phyloP scores from a whole-genome alignment of 2,113 vertebrate species.

The Pangasianodon gigas region DNA sequence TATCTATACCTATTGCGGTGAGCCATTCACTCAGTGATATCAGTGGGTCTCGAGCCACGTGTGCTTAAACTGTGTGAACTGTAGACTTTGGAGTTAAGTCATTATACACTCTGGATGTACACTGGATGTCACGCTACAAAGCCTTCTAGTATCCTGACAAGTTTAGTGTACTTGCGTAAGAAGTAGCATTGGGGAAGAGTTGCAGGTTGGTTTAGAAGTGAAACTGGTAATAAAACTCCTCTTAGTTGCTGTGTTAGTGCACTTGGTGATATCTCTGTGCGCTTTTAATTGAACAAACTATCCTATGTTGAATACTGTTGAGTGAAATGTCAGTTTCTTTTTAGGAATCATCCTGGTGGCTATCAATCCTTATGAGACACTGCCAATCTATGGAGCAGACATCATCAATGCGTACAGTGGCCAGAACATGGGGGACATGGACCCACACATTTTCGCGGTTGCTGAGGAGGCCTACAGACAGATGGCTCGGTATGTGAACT shows the following conservation, averaged over 20 bases:
- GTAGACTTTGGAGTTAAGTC: slow-evolving; percentile 68
- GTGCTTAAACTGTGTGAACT: not conserved
- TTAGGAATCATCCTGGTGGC: slow-evolving; percentile 95
- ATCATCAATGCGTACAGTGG: slow-evolving; percentile 97
- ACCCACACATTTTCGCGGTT: slow-evolving; percentile 97
- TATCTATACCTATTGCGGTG: slow-evolving; percentile 98
- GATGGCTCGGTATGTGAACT: slow-evolving; percentile 87
- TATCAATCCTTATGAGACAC: slow-evolving; percentile 94
- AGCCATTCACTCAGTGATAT: not conserved
- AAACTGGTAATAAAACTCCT: not conserved
- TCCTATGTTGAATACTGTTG: not conserved
- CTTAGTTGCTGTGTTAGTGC: not conserved
- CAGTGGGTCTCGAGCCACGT: not conserved
- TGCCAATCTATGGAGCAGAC: slow-evolving; percentile 93
- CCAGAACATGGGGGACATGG: slow-evolving; percentile 98
- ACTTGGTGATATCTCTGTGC: not conserved
- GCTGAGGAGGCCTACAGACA: slow-evolving; percentile 96
- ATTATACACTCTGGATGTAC: slow-evolving; percentile 39
- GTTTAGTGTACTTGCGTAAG: not conserved
- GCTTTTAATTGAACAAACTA: not conserved
- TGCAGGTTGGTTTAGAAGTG: not conserved
- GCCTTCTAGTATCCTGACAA: not conserved
- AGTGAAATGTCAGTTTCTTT: not conserved
- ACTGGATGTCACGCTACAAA: not conserved
- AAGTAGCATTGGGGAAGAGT: not conserved